These are phyloP conservation scores for Erebia aethiops DNA, from an alignment of 2,888 invertebrate species.

Conservation along the genomic window DNA sequence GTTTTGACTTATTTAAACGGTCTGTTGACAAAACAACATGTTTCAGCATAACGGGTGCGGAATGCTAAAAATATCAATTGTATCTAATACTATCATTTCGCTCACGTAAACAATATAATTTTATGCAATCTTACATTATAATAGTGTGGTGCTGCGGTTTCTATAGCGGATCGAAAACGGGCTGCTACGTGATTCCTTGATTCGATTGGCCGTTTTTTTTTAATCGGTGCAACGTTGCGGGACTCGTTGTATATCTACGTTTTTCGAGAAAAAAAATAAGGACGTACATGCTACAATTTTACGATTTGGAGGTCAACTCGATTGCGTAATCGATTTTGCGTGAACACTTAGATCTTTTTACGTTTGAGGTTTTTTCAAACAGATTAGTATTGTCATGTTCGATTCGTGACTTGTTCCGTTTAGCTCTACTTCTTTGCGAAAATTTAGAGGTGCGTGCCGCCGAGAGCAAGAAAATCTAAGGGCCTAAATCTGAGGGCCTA, in stretches of 20 bases:
- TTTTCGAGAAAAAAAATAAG: constrained; percentile 61
- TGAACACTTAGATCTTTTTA: not conserved
- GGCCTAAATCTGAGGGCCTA: too few relatives aligned
- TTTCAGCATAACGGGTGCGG: constrained; percentile 41
- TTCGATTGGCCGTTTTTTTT: constrained; percentile 53
- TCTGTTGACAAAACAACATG: constrained; percentile 20
- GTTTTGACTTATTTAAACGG: not conserved
- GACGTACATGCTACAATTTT: constrained; percentile 48
- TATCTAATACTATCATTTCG: constrained; percentile 55
- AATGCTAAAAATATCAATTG: constrained; percentile 59
- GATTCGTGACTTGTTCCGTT: not conserved
- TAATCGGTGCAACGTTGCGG: constrained; percentile 57
- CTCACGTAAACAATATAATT: constrained; percentile 74
- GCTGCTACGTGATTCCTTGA: constrained; percentile 73
- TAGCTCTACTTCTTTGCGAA: too few relatives aligned
- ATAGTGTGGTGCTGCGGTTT: constrained; percentile 76
- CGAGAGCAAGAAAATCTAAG: too few relatives aligned
- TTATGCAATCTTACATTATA: constrained; percentile 75
- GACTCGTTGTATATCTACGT: constrained; percentile 59
- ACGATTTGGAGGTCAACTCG: constrained; percentile 32
- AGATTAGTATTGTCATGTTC: not conserved
- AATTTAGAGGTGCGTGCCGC: too few relatives aligned
- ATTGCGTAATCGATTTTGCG: constrained; percentile 22
- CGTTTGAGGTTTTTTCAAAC: not conserved
- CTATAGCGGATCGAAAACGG: constrained; percentile 65